Conservation (phyloP, 1,140 invertebrate species). For the Philopotamus ludificatus region DNA sequence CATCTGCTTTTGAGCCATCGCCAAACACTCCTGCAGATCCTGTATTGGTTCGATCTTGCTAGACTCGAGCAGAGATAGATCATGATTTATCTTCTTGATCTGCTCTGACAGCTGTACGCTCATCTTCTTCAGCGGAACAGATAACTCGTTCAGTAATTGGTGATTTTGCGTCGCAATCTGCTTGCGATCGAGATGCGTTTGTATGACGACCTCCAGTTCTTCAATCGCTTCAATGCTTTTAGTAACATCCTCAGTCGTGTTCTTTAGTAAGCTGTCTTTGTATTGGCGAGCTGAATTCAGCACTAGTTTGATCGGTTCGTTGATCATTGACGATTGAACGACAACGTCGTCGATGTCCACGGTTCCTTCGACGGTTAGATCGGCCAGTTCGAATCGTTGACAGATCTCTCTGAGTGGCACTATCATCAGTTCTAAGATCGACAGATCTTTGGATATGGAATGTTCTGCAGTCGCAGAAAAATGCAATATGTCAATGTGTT, state of each 20-base stretch:
- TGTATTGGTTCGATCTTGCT: conserved; percentile 29
- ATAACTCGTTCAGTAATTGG: conserved; percentile 26
- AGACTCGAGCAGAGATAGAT: conserved; percentile 8
- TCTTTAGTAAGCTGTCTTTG: not conserved
- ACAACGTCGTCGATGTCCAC: not conserved
- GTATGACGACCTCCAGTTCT: conserved; percentile 16
- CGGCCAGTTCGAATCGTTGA: conserved; percentile 34
- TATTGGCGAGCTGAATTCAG: not conserved
- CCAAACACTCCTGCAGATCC: conserved; percentile 38
- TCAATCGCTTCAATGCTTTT: conserved; percentile 11
- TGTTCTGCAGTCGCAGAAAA: conserved; percentile 14
- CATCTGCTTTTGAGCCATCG: conserved; percentile 40
- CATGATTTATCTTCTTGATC: not conserved
- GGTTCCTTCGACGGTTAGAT: conserved; percentile 21
- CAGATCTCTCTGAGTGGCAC: conserved; percentile 36
- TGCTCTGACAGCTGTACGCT: conserved; percentile 3
- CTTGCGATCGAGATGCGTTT: not conserved
- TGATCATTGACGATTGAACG: not conserved
- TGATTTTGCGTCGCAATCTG: conserved; percentile 5
- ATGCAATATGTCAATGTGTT: conserved; percentile 33
- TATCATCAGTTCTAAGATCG: conserved; percentile 31
- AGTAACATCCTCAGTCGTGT: not conserved
- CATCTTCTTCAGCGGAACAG: conserved; percentile 29
- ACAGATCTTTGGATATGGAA: conserved; percentile 15
- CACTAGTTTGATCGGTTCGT: not conserved